Base-by-base conservation (phyloP, 2,888 invertebrate species). In the Lordiphosa andalusiaca region DNA sequence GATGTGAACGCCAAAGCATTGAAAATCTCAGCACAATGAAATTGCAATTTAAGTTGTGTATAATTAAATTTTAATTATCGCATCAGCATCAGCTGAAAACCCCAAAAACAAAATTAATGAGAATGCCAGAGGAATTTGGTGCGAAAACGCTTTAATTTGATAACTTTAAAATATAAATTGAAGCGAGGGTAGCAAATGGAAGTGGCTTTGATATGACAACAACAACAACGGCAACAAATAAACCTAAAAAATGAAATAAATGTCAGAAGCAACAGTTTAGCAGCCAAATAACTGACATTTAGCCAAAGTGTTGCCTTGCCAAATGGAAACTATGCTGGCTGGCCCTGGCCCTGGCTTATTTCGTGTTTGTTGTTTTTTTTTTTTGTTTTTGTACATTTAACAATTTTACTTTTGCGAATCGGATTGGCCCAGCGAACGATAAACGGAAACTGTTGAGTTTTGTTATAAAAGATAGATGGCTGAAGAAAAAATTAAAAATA, bases 61-160 rank as follows among this genome's bases (percentile, higher is more conserved):
- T 60, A 77, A 77, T 83, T 83, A 68, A 80, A 76, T 55, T 70
- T 70, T 80, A 76, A 83, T 67, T 80, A 73, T 59, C 48, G 54
- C 55, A 40, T 33, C 54, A 51, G 35, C 62, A 53, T 47, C 62
- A 53, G 46, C 50, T 16, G 16, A 33, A 44, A 44, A 33, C 16
- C 44, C 44, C 44, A 33, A 13, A 44, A 44, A 44, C 30, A 13
- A 33, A 44, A 33, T 44, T 44, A 44, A 44, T 33, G 44, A 44
- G 25, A 44, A 44, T 16, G 10, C 44, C 33, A 13, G 10, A 33
- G 16, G 23, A 33, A 44, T 44, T 16, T 19, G 10, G 33, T 6
- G 16, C 33, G 61, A 51, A 57, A 55, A 16, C 38, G 54, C 23
- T 38, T 39, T 44, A 37, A 62, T 30, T 30, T 2, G 2, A 7